Conservation (phyloP, 1,140 invertebrate genomes). For the Drosophila arizonae region DNA sequence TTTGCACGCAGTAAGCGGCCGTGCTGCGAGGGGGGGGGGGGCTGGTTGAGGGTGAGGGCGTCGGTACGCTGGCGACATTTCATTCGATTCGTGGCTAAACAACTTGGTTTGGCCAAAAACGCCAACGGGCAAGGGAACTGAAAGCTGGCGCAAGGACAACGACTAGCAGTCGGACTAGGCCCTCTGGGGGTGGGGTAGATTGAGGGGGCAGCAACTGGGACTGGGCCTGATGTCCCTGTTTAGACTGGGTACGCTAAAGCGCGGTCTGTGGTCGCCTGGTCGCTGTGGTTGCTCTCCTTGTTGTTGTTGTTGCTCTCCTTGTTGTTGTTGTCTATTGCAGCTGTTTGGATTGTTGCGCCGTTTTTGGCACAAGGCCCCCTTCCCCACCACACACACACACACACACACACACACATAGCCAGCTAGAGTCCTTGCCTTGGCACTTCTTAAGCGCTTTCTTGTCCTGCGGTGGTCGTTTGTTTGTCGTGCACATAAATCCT, state of each 20-base stretch:
- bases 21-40: not conserved
- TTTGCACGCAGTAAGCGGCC: constrained; percentile 30
- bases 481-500: constrained; percentile 82
- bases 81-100: constrained; percentile 77
- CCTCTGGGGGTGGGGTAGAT: not conserved
- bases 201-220: no score
- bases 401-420: no score
- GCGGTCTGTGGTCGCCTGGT: constrained; percentile 52
- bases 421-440: constrained; percentile 20
- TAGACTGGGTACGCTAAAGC: constrained; percentile 7
- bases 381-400: not conserved
- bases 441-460: constrained; percentile 80
- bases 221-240: not conserved
- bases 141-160: constrained; percentile 3
- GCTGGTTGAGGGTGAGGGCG: not conserved
- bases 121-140: constrained; percentile 23
- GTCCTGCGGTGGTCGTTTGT: constrained; percentile 82
- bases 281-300: constrained; percentile 41
- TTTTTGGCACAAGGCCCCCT: constrained; percentile 11
- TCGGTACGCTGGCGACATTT: constrained; percentile 51
- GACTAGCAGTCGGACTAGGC: constrained; percentile 5
- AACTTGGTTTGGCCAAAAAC: constrained; percentile 66
- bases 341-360: constrained; percentile 70
- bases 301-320: constrained; percentile 57
- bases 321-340: constrained; percentile 71